Percentiles rank a stretch among this genome's conserved stretches.
Conservation (phyloP, 1,140 invertebrate species). For the Scylla paramamosain region DNA sequence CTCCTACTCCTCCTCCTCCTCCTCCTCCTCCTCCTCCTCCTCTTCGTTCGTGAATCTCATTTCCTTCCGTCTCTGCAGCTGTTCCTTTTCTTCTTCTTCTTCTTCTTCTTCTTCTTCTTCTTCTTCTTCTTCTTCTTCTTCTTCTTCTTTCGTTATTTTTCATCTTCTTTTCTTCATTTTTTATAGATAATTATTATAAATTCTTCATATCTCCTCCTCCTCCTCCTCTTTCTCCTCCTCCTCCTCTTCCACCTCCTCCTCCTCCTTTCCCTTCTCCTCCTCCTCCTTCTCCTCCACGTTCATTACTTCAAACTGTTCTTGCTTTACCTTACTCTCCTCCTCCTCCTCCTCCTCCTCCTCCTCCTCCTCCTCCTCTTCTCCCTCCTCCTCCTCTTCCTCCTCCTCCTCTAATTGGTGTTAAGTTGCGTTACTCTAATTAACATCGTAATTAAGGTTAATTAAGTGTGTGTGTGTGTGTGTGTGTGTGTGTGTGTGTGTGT, state of each 20-base stretch:
- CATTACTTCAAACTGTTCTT: too few species aligned
- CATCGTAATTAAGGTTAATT: too few species aligned
- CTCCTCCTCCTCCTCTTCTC: neutral
- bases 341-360: neutral
- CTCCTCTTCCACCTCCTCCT: neutral
- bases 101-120: neutral
- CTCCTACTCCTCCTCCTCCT: too few species aligned
- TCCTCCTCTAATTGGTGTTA: too few species aligned
- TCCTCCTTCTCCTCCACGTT: neutral
- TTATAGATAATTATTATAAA: neutral
- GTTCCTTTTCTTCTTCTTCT: too few species aligned
- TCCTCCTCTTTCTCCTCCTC: neutral
- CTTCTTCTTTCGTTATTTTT: neutral
- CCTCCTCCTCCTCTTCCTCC: slow-evolving; percentile 7
- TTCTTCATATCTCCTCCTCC: neutral
- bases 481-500: too few species aligned
- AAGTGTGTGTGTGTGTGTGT: too few species aligned
- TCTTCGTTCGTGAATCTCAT: too few species aligned
- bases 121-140: neutral
- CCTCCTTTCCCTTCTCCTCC: neutral
- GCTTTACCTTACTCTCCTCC: neutral
- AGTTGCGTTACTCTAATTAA: too few species aligned
- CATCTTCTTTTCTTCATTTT: neutral
- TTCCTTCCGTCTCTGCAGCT: too few species aligned
- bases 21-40: too few species aligned